Base-by-base conservation (phyloP, 2,113 vertebrate species). In the Erinaceus europaeus region DNA sequence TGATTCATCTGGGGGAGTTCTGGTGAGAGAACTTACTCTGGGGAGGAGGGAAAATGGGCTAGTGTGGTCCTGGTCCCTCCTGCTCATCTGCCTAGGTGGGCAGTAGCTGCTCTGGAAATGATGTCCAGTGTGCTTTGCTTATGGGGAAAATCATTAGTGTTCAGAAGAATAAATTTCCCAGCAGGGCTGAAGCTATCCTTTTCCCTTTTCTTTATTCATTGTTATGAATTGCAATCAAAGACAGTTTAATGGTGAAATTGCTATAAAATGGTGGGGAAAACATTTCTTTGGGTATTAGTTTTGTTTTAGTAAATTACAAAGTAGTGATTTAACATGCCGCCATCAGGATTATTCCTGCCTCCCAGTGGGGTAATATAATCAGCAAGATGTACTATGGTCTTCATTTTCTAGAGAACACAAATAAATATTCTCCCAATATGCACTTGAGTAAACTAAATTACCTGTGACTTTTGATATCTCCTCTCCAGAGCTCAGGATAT, bases 321-420 rank as follows among this genome's bases (percentile, higher is more conserved):
- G 50, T 44, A 0, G 25, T 94, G 94, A 94, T 97, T 96, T 93
- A 94, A 84, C 68, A 83, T 95, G 89, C 85, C 11, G 62, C 50
- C 72, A 96, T 94, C 73, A 59, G 91, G 87, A 95, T 96, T 95
- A 96, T 95, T 97, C 97, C 95, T 96, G 81, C 71, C 84, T 97
- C 95, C 94, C 95, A 46, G 40, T 79, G 88, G 95, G 93, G 82
- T 90, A 93, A 94, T 95, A 91, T 44, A 94, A 95, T 91, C 92
- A 93, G 90, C 46, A 89, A 92, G 92, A 94, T 90, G 62, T 89
- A 86, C 69, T 77, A 9, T 13, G 0, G 20, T 90, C 67, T 95
- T 94, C 85, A 55, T 91, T 96, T 94, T 87, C 80, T 75, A 90
- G 87, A 89, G 8, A 93, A 71, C 62, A 83, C 83, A 55, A 80